Base-by-base conservation (phyloP, 2,113 vertebrate genomes). In the Microtus pennsylvanicus region DNA sequence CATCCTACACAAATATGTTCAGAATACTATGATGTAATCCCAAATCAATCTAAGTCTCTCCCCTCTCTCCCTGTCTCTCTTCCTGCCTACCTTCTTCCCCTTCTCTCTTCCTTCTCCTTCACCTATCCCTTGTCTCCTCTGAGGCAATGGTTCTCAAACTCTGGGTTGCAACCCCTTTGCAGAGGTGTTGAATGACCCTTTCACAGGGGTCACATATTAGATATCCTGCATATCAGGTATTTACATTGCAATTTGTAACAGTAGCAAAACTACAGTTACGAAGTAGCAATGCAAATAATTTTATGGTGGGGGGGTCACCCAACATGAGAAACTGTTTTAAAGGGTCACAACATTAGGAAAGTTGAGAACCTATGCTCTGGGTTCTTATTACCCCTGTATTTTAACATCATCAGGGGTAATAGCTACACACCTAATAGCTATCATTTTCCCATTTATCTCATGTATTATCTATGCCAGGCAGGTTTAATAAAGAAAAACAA, bases 401-500 rank as follows among this genome's bases (percentile, higher is more conserved):
- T 77, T 74, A 88, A 38, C 75, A 30, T 86, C 63, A 67, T 45
- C 74, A 70, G 6, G 42, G 42, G 16, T 86, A 80, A 58, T 89
- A 93, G 35, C 38, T 78, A 7, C 5, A 7, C 5, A 70, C 47
- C 52, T 74, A 21, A 50, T 58, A 45, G 35, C 33, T 91, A 70
- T 0, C 87, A 0, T 87, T 94, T 90, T 90, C 45, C 24, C 30
- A 7, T 69, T 12, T 89, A 55, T 61, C 67, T 72, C 50, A 89
- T 78, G 22, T 67, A 74, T 81, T 38, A 33, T 72, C 61, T 94
- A 42, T 77, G 58, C 58, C n/a, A 94, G 38, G 42, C 5, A 28
- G 28, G 26, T 88, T 94, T 87, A 94, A 74, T 89, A 93, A 89
- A 69, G 65, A 80, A 80, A 91, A 72, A 14, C 78, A 90, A 92